phyloP scores from a whole-genome alignment of 1,140 invertebrate genomes.

The Eciton burchellii region DNA sequence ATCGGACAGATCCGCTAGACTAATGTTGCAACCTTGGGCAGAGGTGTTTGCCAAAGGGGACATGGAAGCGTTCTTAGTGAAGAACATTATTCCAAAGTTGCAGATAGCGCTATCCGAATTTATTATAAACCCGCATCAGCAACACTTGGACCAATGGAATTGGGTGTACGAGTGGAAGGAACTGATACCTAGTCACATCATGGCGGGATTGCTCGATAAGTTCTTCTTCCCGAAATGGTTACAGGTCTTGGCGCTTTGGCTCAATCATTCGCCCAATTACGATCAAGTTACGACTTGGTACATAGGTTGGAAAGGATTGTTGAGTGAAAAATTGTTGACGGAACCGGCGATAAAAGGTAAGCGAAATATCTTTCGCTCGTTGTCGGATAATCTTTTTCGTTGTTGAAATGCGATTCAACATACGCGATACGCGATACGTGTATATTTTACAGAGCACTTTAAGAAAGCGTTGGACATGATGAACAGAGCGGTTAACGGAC shows the following conservation, averaged over 20 bases:
- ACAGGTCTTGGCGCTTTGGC: constrained; percentile 92
- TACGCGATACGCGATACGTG: not conserved
- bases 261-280: constrained; percentile 93
- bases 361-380: not conserved
- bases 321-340: constrained; percentile 89
- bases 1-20: constrained; percentile 95
- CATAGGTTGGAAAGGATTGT: constrained; percentile 93
- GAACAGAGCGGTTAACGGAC: constrained; percentile 90
- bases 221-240: constrained; percentile 96
- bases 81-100: constrained; percentile 96
- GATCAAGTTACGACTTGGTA: constrained; percentile 95
- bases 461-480: constrained; percentile 96
- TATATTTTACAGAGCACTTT: constrained; percentile 89
- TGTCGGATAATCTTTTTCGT: not conserved
- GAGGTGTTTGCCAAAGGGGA: constrained; percentile 92
- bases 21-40: constrained; percentile 97
- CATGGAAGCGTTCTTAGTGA: constrained; percentile 94
- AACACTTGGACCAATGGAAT: constrained; percentile 93
- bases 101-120: constrained; percentile 90
- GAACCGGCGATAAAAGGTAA: constrained; percentile 91
- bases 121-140: constrained; percentile 94
- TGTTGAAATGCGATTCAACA: not conserved
- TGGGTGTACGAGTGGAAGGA: constrained; percentile 96
- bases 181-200: constrained; percentile 89
- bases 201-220: constrained; percentile 92